Percentiles rank a stretch among this genome's conserved stretches.
Conservation (phyloP, 2,888 invertebrate species). For the Leucophora obtusa region DNA sequence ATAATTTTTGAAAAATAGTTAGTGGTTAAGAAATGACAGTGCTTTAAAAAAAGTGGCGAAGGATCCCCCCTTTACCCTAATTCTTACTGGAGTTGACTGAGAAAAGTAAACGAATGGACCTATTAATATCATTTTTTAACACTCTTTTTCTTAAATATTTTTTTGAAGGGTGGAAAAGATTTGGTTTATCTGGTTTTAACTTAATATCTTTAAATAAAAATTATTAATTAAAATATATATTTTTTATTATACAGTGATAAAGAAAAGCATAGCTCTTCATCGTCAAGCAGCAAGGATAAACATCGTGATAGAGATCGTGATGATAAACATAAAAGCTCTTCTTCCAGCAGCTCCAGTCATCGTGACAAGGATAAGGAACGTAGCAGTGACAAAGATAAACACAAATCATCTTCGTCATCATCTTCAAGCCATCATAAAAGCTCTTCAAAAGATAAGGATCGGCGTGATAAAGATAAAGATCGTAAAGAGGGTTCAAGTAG, state of each 20-base stretch:
- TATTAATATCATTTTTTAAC: no score
- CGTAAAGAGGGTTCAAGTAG: conserved; percentile 72
- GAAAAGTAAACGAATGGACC: no score
- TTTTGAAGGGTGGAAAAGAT: no score
- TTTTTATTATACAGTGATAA: conserved; percentile 71
- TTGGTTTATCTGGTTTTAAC: no score
- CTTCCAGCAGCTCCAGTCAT: conserved; percentile 68
- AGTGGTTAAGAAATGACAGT: no score
- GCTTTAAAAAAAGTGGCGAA: no score
- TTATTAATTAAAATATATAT: no score
- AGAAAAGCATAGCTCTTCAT: conserved; percentile 76
- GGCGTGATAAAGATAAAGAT: conserved; percentile 73
- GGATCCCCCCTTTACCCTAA: no score
- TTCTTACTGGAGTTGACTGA: no score
- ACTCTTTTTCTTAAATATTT: no score
- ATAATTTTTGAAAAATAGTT: no score
- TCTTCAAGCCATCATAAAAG: conserved; percentile 76
- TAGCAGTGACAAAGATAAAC: conserved; percentile 78
- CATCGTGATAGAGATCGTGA: conserved; percentile 76
- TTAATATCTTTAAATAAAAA: no score
- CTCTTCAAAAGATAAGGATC: conserved; percentile 76
- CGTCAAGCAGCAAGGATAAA: conserved; percentile 76
- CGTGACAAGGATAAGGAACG: conserved; percentile 78
- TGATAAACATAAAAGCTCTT: conserved; percentile 72
- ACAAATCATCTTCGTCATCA: conserved; percentile 76